A percentile compares a stretch with the other conserved stretches of the same genome.
These are phyloP conservation scores for Litocranius walleri DNA, from an alignment of 2,113 vertebrate species.

Conservation along the genomic window DNA sequence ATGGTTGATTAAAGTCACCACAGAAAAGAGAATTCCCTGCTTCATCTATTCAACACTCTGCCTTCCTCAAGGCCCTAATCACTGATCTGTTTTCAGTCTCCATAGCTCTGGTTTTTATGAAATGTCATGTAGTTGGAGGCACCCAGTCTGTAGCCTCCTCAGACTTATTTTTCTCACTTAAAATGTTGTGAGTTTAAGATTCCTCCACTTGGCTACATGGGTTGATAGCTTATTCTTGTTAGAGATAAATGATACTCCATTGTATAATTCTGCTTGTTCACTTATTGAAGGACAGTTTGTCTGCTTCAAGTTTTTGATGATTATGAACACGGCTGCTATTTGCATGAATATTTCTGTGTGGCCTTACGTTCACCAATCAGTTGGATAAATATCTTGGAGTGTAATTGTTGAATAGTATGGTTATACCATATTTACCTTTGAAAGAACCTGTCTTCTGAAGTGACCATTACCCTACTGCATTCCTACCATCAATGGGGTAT, in stretches of 20 bases:
- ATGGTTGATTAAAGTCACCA: background rate
- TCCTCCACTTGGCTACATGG: background rate
- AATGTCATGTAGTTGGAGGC: background rate
- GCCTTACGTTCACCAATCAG: background rate
- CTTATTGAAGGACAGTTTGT: background rate
- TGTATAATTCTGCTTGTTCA: background rate
- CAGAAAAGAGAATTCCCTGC: background rate
- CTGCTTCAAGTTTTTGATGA: background rate
- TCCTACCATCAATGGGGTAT: background rate
- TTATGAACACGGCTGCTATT: background rate
- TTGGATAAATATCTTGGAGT: background rate
- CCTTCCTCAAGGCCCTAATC: background rate
- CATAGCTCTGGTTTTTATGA: too few species aligned
- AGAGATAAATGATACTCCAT: background rate
- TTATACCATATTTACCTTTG: background rate
- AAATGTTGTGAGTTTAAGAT: background rate
- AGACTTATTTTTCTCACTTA: background rate
- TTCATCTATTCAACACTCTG: background rate
- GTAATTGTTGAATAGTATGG: background rate
- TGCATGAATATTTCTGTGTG: background rate
- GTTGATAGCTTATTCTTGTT: background rate
- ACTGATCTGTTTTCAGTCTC: background rate
- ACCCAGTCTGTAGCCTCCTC: too few species aligned
- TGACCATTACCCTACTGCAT: background rate
- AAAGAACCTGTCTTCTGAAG: background rate